phyloP scores from a whole-genome alignment of 2,797 vertebrate species.

The Cercopithecus petaurista region DNA sequence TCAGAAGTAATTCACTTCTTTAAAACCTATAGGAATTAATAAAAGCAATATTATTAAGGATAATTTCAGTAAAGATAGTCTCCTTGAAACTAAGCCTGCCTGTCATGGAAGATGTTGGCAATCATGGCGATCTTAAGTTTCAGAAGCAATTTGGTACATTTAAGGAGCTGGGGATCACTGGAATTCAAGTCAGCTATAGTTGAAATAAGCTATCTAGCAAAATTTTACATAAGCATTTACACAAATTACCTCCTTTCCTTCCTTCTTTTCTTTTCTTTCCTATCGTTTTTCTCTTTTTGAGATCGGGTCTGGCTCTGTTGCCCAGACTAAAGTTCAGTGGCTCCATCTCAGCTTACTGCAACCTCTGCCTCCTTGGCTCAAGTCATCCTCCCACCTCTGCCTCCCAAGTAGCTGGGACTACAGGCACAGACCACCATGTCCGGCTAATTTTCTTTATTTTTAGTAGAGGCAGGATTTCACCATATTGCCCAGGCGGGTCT shows the following conservation, averaged over 20 bases:
- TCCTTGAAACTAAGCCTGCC: neutral
- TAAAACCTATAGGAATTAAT: conserved; percentile 22
- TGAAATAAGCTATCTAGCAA: neutral
- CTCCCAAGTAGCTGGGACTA: neutral
- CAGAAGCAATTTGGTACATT: neutral
- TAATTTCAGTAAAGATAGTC: neutral
- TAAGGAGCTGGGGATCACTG: neutral
- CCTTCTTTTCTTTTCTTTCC: neutral
- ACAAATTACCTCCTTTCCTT: neutral
- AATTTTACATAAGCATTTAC: neutral
- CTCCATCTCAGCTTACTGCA: neutral
- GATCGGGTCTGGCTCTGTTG: neutral
- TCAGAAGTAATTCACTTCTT: conserved; percentile 8
- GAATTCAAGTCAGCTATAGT: conserved; percentile 1
- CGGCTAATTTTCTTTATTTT: neutral
- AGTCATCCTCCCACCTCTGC: neutral
- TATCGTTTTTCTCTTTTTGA: neutral
- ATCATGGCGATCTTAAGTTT: conserved; percentile 4
- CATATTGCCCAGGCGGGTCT: neutral
- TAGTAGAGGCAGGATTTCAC: neutral
- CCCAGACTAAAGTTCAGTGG: neutral
- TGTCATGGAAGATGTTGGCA: neutral
- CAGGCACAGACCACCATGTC: neutral
- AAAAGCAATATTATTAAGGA: neutral
- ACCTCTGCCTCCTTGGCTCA: neutral